Evolutionary conservation across 2,888 invertebrate genomes (phyloP), one percentile per base, ranked within the genome.

Genomic region (Tineola bisselliella): DNA sequence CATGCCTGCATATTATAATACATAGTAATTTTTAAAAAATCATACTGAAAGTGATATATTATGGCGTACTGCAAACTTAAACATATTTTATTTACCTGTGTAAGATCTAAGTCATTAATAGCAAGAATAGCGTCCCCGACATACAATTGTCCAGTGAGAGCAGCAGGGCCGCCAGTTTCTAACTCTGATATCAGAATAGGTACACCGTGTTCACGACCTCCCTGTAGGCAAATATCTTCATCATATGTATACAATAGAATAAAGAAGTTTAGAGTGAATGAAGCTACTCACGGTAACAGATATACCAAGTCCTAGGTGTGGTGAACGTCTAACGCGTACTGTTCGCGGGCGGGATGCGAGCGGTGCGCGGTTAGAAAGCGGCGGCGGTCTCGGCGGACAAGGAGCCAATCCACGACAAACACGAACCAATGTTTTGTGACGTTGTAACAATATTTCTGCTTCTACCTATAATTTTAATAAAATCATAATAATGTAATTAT

Each of bases 121-220:
- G 91, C 90, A 33, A 95, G 86, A 67, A 95, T 94, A 25, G 95
- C 94, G 80, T 95, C 95, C 0, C 95, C 95, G 17, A 95, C 93
- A 78, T 90, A 94, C 44, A 95, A 82, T 63, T 90, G 89, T 43
- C 90, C 90, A 62, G 91, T 92, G 65, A 92, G 80, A 63, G 93
- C 92, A 52, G 94, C 94, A 62, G 94, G 94, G 64, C 94, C 93
- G 67, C 92, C 91, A 62, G 90, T 89, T 72, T 91, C 91, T 72
- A 95, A 88, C 81, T 95, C 95, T 0, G 94, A 94, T 70, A 95
- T 93, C 63, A 95, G 81, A 66, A 95, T 93, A 0, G 95, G 95
- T 44, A 95, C 93, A 13, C 94, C 94, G 79, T 95, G 95, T 73
- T 95, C 95, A 64, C 93, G 89, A 0, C 95, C 95, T 61, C 95